Evolutionary conservation across 1,140 invertebrate species (phyloP).

Genomic region (Leptopilina boulardi): DNA sequence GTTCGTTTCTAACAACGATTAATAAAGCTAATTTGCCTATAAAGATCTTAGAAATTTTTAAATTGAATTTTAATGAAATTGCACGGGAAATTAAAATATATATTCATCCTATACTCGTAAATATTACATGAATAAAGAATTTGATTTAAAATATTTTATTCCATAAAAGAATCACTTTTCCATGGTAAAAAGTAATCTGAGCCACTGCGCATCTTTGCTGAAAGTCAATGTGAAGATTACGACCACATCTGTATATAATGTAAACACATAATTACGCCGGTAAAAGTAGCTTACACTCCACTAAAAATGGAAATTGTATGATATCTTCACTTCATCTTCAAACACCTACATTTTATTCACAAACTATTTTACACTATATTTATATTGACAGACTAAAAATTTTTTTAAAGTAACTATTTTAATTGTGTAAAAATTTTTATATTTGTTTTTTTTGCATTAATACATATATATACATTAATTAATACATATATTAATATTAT

Average conservation of each 20-base stretch:
- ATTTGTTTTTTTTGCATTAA: too few relatives aligned
- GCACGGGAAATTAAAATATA: too few relatives aligned
- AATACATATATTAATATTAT: too few relatives aligned
- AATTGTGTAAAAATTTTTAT: too few relatives aligned
- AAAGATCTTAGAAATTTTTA: too few relatives aligned
- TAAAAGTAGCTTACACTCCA: background rate
- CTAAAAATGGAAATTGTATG: background rate
- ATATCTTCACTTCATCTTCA: background rate
- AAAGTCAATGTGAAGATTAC: background rate
- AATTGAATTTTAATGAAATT: too few relatives aligned
- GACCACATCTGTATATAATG: background rate
- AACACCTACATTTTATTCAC: conserved; percentile 7
- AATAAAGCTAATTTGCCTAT: too few relatives aligned
- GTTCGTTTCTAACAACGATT: too few relatives aligned
- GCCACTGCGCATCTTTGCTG: background rate
- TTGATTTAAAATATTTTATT: background rate
- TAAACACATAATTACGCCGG: background rate
- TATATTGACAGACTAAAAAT: too few relatives aligned
- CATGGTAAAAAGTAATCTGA: background rate
- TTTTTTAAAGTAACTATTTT: too few relatives aligned
- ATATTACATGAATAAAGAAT: background rate
- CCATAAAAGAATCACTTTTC: background rate
- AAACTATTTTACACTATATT: background rate
- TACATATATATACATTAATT: too few relatives aligned
- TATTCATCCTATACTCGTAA: background rate